phyloP scores from a whole-genome alignment of 2,888 invertebrate species.

The Dryococelus australis region DNA sequence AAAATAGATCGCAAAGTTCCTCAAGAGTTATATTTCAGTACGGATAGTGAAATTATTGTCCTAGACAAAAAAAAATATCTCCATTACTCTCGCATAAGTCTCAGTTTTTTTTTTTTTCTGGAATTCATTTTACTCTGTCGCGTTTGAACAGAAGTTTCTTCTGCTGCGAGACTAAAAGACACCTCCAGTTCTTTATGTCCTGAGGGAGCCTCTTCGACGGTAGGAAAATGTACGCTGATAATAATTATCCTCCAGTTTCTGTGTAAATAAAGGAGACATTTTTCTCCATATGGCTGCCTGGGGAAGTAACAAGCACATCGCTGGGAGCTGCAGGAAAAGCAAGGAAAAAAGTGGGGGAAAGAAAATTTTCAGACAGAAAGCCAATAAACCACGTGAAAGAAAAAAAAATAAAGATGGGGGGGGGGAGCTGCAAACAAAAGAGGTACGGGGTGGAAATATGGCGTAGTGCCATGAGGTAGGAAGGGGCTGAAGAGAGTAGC shows the following conservation, averaged over 20 bases:
- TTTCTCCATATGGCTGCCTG: neutral
- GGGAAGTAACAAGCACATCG: neutral
- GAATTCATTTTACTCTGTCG: too few species aligned
- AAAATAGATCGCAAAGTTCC: too few species aligned
- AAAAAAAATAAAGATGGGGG: neutral
- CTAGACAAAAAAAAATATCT: neutral
- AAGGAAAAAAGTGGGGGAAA: neutral
- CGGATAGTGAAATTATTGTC: neutral
- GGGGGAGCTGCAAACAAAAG: neutral
- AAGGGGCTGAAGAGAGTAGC: neutral
- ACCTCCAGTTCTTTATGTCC: neutral
- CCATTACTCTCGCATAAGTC: too few species aligned
- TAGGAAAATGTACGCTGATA: neutral
- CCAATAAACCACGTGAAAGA: slow-evolving; percentile 16
- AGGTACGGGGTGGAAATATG: neutral
- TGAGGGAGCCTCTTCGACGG: neutral
- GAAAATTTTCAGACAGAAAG: neutral
- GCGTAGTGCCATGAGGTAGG: neutral
- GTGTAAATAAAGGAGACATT: neutral
- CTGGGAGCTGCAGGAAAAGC: neutral
- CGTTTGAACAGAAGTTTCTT: too few species aligned
- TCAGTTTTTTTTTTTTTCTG: too few species aligned
- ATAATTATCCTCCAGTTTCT: neutral
- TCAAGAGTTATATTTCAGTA: too few species aligned
- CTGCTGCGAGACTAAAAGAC: neutral